A percentile compares a stretch with the other conserved stretches of the same genome.
Evolutionary conservation across 2,113 vertebrate species (phyloP).

Genomic region (Scytalopus superciliaris): DNA sequence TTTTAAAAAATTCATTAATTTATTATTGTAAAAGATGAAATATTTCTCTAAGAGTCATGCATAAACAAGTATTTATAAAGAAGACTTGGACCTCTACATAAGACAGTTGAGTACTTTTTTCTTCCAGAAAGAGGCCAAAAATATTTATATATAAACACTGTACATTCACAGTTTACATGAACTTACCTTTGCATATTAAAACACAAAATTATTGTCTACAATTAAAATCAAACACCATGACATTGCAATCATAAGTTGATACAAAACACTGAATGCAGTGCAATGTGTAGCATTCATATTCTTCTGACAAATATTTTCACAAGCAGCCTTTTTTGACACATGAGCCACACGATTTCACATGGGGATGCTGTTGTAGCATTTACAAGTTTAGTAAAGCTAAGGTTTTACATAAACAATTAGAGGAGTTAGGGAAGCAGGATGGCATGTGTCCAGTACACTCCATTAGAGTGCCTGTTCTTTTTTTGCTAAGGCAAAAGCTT

Average conservation of each 20-base stretch:
- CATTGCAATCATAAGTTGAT: conserved; percentile 66
- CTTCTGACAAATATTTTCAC: conserved; percentile 70
- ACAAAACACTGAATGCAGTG: conserved; percentile 74
- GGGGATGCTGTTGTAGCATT: conserved; percentile 72
- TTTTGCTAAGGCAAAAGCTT: conserved; percentile 75
- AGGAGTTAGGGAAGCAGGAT: conserved; percentile 76
- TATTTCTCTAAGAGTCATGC: not conserved
- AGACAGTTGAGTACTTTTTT: not conserved
- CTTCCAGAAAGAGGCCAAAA: not conserved
- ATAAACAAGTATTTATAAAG: not conserved
- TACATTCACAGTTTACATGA: conserved; percentile 47
- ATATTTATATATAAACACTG: conserved; percentile 28
- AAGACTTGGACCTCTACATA: not conserved
- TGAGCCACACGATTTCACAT: conserved; percentile 84
- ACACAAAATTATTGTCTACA: conserved; percentile 70
- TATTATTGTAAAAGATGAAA: not conserved
- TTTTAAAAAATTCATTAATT: not conserved
- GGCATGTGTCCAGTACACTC: conserved; percentile 72
- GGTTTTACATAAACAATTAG: conserved; percentile 70
- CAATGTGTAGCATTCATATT: conserved; percentile 74
- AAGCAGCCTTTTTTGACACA: conserved; percentile 80
- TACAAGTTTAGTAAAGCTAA: conserved; percentile 73
- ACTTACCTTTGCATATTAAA: conserved; percentile 78
- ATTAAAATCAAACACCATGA: conserved; percentile 73
- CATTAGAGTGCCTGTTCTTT: conserved; percentile 41